Conservation (phyloP, 2,888 invertebrate genomes). For the Drymonia ruficornis region DNA sequence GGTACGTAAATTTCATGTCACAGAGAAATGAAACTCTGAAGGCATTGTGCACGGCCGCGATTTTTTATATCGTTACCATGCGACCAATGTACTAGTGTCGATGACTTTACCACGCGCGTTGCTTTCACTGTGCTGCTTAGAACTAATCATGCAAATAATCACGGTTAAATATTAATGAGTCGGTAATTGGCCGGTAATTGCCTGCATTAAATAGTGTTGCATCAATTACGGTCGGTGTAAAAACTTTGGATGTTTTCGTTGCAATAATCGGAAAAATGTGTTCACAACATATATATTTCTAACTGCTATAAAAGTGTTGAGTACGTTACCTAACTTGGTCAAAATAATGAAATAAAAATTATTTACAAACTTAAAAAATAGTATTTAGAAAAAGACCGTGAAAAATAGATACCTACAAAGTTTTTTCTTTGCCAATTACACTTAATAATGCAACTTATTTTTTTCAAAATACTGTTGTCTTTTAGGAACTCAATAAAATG, state of each 20-base stretch:
- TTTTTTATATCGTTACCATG: conserved; percentile 58
- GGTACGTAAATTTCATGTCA: conserved; percentile 19
- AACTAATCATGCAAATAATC: conserved; percentile 29
- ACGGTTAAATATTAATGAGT: conserved; percentile 30
- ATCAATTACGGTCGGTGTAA: conserved; percentile 1
- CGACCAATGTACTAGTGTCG: conserved; percentile 52
- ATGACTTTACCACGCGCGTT: conserved; percentile 57
- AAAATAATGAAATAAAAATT: too few species aligned
- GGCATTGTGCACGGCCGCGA: conserved; percentile 57
- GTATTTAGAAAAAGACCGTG: too few species aligned
- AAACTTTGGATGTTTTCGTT: neutral
- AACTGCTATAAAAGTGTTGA: too few species aligned
- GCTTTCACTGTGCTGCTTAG: conserved; percentile 65
- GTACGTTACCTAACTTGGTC: too few species aligned
- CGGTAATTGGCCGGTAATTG: conserved; percentile 19
- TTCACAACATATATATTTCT: too few species aligned
- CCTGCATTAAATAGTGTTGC: conserved; percentile 16
- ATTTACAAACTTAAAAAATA: too few species aligned
- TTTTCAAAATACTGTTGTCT: too few species aligned
- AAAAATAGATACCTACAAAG: too few species aligned
- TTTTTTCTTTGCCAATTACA: too few species aligned
- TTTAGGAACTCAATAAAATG: too few species aligned
- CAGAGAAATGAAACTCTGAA: conserved; percentile 60
- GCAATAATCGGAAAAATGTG: too few species aligned
- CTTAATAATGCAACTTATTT: too few species aligned